Conservation (phyloP, 2,113 vertebrate genomes). For the Azemiops feae region DNA sequence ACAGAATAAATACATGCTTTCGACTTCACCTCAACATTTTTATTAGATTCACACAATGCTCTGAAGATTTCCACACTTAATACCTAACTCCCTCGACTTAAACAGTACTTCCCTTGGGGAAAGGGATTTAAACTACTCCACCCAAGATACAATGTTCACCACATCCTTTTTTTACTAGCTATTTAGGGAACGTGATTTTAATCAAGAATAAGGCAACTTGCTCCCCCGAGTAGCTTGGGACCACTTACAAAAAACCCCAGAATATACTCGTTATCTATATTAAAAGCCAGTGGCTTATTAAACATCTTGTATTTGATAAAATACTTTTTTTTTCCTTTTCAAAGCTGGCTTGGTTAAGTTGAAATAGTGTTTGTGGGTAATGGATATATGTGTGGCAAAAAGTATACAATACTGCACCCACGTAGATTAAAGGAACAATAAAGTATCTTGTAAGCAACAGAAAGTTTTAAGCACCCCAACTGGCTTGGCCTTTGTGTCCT, state of each 20-base stretch:
- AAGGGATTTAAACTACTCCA: background rate
- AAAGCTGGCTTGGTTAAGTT: background rate
- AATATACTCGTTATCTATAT: background rate
- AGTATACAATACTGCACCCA: background rate
- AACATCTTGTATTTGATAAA: background rate
- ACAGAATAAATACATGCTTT: background rate
- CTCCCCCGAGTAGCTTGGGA: background rate
- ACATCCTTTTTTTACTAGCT: slow-evolving; percentile 13
- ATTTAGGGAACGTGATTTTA: background rate
- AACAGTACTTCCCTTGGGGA: slow-evolving; percentile 11
- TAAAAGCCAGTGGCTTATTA: background rate
- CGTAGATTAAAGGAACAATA: background rate
- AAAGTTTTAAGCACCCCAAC: too few relatives aligned
- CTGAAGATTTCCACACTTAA: background rate
- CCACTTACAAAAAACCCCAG: background rate
- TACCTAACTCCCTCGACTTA: background rate
- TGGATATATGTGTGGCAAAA: too few relatives aligned
- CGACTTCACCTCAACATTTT: background rate
- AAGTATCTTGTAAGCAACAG: background rate
- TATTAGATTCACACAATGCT: background rate
- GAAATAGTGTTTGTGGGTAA: too few relatives aligned
- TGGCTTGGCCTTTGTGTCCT: background rate
- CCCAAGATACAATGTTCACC: background rate
- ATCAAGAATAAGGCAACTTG: background rate
- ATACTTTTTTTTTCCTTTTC: fast-evolving